Evolutionary conservation across 92 coral and sea anemone genomes (phyloP), one percentile per base, ranked within the genome.

Genomic region (Montipora capitata): DNA sequence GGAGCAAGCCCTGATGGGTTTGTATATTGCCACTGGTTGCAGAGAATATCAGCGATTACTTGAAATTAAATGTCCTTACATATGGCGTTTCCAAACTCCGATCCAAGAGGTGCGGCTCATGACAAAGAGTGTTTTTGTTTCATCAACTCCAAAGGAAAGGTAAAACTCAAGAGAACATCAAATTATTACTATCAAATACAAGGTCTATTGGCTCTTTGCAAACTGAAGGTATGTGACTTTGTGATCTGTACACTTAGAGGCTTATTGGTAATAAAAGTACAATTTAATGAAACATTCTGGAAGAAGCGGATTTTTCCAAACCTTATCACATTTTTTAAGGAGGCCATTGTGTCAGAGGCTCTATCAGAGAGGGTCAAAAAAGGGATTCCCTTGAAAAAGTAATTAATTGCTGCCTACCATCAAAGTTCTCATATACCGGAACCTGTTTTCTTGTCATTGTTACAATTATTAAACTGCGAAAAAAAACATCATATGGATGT

Each of bases 1-100:
- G 81, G 88, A 3, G 88, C 81, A 63, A 62, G 81, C 63, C 75
- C 88, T n/a, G 88, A 74, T 74, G 81, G 88, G 58, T 58, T 84
- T 84, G 88, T 84, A 44, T 74, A 70, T 72, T 77, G 59, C 74
- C 74, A 9, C 51, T 74, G 62, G 78, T 40, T 72, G 77, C 40
- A 72, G 77, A 9, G 58, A 43, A 72, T 72, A 72, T 72, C 59
- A 72, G 44, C 39, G 59, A 72, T 72, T 72, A 38, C 77, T 72
- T 43, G 83, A 85, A 59, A 84, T 61, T 73, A 84, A 84, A 64
- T 84, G 88, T 43, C 81, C 88, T 11, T 84, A 84, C 74, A 72
- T 45, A 72, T 72, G 77, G 77, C 78, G 63, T 74, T 6, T 74
- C 41, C 63, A 18, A 48, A 74, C 63, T 48, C 78, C 35, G 35